Conservation (phyloP, 1,140 invertebrate species). For the Apocrypta bakeri region DNA sequence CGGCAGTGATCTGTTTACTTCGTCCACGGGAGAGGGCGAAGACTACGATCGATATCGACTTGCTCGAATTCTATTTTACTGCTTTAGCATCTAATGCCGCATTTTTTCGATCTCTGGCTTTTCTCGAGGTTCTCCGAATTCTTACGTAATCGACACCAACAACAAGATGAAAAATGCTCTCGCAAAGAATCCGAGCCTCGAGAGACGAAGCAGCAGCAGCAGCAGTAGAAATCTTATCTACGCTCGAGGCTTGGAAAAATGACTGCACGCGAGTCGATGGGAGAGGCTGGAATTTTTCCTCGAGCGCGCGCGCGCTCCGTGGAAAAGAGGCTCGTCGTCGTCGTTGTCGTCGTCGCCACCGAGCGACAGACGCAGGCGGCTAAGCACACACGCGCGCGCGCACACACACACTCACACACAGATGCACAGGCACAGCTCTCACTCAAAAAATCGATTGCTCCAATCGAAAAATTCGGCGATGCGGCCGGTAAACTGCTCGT, state of each 20-base stretch:
- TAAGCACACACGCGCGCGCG: no score
- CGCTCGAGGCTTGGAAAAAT: background rate
- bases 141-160: background rate
- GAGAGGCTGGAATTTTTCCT: conserved; percentile 12
- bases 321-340: conserved; percentile 1
- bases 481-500: background rate
- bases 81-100: no score
- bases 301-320: background rate
- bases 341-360: background rate
- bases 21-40: background rate
- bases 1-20: conserved; percentile 36
- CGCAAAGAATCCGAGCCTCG: no score
- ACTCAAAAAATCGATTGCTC: background rate
- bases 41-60: background rate
- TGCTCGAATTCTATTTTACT: background rate
- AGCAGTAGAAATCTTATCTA: no score
- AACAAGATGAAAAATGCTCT: background rate
- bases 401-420: background rate
- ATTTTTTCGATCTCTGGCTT: background rate
- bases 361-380: no score
- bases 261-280: background rate
- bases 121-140: background rate
- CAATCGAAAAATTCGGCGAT: background rate
- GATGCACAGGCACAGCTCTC: background rate
- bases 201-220: no score